phyloP scores from a whole-genome alignment of 2,797 vertebrate species.

The Bucorvus abyssinicus region DNA sequence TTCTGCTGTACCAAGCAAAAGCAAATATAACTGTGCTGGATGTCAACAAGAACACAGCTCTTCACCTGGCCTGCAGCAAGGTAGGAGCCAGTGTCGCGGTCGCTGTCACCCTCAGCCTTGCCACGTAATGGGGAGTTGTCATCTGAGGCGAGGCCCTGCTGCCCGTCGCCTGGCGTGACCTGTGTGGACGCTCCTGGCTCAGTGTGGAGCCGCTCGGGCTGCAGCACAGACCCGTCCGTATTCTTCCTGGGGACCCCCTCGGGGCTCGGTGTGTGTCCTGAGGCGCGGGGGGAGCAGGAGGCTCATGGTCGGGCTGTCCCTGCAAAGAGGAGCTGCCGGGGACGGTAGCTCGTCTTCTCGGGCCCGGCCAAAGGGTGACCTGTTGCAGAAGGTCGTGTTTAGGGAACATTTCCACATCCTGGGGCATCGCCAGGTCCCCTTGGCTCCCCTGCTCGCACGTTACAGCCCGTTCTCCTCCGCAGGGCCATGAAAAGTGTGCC shows the following conservation, averaged over 20 bases:
- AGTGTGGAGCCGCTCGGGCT: not conserved
- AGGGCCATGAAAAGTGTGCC: slow-evolving; percentile 98
- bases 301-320: rapidly evolving
- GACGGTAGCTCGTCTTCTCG: not conserved
- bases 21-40: slow-evolving; percentile 95
- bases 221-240: rapidly evolving
- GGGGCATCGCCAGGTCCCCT: not conserved
- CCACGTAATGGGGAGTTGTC: no score
- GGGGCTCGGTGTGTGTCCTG: not conserved
- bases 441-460: rapidly evolving
- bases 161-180: not conserved
- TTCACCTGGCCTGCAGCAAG: slow-evolving; percentile 98
- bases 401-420: rapidly evolving
- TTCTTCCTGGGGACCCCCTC: not conserved
- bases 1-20: slow-evolving; percentile 92
- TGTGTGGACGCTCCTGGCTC: not conserved
- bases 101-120: no score
- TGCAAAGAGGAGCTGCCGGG: rapidly evolving
- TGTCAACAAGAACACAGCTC: slow-evolving; percentile 95
- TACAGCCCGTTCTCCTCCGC: not conserved
- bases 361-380: not conserved
- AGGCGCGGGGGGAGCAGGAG: not conserved
- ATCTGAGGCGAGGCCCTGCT: no score
- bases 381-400: rapidly evolving
- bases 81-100: no score